Conservation (phyloP, 2,888 invertebrate genomes). For the Aromia moschata region DNA sequence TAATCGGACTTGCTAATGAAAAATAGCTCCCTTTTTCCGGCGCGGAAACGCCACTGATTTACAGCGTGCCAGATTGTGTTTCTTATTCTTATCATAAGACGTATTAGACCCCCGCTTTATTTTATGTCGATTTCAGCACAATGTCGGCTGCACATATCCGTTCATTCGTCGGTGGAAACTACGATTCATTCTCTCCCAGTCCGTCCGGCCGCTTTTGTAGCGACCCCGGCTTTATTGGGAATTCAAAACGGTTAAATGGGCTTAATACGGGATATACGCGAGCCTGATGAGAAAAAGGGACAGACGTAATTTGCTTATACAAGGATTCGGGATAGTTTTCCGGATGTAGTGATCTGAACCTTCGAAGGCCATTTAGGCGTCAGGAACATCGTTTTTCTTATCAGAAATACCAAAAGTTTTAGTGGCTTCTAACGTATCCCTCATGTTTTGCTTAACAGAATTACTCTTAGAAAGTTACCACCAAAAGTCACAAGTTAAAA, state of each 20-base stretch:
- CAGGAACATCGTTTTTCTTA: too few species aligned
- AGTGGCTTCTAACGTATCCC: too few species aligned
- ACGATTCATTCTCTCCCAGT: constrained; percentile 25
- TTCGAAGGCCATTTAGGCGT: too few species aligned
- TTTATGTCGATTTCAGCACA: constrained; percentile 60
- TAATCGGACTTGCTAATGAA: constrained; percentile 5
- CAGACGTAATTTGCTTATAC: constrained; percentile 22
- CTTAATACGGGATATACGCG: constrained; percentile 36
- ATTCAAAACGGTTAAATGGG: constrained; percentile 42
- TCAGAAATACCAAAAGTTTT: too few species aligned
- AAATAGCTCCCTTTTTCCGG: neutral
- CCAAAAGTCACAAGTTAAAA: too few species aligned
- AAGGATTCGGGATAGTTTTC: constrained; percentile 2
- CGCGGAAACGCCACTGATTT: constrained; percentile 17
- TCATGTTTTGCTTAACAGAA: too few species aligned
- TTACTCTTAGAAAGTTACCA: too few species aligned
- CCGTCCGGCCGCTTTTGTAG: constrained; percentile 37
- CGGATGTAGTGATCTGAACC: too few species aligned
- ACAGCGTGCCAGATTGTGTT: constrained; percentile 48
- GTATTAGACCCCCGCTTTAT: constrained; percentile 54
- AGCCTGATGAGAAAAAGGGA: constrained; percentile 6
- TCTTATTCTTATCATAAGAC: constrained; percentile 56
- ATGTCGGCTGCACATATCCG: constrained; percentile 47
- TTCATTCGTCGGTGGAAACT: constrained; percentile 33
- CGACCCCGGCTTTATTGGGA: constrained; percentile 36